Evolutionary conservation across 2,888 invertebrate species (phyloP), one percentile per base, ranked within the genome.

Genomic region (Terebella lapidaria): DNA sequence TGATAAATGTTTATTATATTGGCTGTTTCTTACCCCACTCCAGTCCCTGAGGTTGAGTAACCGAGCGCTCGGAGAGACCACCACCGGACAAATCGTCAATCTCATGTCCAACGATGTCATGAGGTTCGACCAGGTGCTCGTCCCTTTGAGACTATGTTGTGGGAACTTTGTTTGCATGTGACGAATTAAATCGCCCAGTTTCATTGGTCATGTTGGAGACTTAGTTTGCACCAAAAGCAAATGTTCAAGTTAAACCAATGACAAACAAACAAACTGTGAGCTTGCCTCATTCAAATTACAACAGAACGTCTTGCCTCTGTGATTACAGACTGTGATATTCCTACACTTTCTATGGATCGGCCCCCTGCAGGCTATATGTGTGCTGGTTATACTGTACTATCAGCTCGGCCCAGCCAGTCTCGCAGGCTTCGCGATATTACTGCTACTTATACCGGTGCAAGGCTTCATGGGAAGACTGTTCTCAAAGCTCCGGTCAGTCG

Each of bases 21-120:
- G n/a, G n/a, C n/a, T n/a, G n/a, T n/a, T n/a, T n/a, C n/a, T n/a
- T n/a, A n/a, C n/a, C n/a, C n/a, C n/a, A 49, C 58, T 27, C 10
- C 51, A 66, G 66, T 58, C 62, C 18, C 47, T 66, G 26, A 42
- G 53, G 18, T 45, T 66, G 28, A 66, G 57, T 47, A 56, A 45
- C 78, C 88, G 88, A 3, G 91, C 94, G 0, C 82, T 93, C 54
- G 89, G 89, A 3, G 88, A 92, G 77, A 93, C 94, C 0, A 89
- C 93, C 0, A 88, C 90, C 0, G 95, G 95, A 0, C 92, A 94
- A 80, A 87, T 96, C 63, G 92, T 95, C 29, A 95, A 95, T 79
- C 85, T 96, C n/a, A 83, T 97, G 60, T 93, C 95, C 1, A 97
- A 95, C 76, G 96, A 97, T 80, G 92, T 96, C 66, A 91, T 90